A percentile compares a stretch with the other conserved stretches of the same genome.
phyloP scores from a whole-genome alignment of 1,140 invertebrate genomes.

The Proales similis region DNA sequence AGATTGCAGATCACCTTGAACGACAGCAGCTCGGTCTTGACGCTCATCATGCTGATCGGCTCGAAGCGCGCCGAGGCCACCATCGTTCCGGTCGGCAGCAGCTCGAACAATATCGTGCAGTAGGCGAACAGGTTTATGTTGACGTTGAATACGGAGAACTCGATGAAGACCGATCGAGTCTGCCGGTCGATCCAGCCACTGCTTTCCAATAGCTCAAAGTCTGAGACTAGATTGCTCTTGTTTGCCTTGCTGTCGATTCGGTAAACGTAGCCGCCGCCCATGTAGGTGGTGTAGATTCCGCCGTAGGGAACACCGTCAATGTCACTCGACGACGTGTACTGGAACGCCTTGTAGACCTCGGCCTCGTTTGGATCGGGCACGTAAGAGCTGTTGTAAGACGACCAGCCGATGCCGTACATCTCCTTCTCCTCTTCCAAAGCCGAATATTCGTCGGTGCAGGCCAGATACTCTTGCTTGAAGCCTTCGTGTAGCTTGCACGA shows the following conservation, averaged over 20 bases:
- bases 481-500: neutral
- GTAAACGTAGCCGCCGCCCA: slow-evolving; percentile 58
- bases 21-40: neutral
- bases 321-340: slow-evolving; percentile 40
- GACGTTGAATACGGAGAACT: slow-evolving; percentile 60
- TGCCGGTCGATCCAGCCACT: slow-evolving; percentile 57
- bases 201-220: slow-evolving; percentile 49
- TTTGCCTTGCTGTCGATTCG: slow-evolving; percentile 45
- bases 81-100: slow-evolving; percentile 1
- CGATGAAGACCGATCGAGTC: slow-evolving; percentile 58
- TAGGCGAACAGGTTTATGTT: slow-evolving; percentile 33
- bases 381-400: neutral
- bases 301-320: slow-evolving; percentile 53
- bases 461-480: neutral
- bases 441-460: slow-evolving; percentile 1
- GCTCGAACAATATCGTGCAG: slow-evolving; percentile 9
- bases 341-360: slow-evolving; percentile 11
- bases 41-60: neutral
- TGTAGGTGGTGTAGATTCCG: slow-evolving; percentile 54
- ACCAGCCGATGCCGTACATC: slow-evolving; percentile 3
- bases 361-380: neutral
- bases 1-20: neutral
- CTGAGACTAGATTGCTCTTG: slow-evolving; percentile 43
- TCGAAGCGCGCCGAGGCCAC: neutral
- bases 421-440: slow-evolving; percentile 36